Conservation (phyloP, 92 coral and sea anemone species). For the Pocillopora meandrina region DNA sequence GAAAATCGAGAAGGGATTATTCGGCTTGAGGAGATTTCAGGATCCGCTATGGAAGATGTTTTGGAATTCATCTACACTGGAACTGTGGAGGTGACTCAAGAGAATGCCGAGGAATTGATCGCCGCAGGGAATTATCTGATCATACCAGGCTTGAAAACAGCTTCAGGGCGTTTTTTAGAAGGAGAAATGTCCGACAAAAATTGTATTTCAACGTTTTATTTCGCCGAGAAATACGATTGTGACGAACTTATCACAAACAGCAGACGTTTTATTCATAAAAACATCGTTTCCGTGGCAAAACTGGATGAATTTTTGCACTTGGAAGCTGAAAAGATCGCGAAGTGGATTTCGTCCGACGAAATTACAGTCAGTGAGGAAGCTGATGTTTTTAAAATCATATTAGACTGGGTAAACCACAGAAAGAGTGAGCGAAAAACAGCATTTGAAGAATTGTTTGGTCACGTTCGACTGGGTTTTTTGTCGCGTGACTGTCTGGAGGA, state of each 20-base stretch:
- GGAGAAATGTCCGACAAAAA: not conserved
- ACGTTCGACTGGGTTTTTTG: not conserved
- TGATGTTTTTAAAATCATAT: not conserved
- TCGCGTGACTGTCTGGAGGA: constrained; percentile 24
- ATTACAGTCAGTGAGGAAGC: not conserved
- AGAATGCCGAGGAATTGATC: constrained; percentile 2
- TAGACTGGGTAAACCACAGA: constrained; percentile 11
- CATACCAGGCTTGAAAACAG: not conserved
- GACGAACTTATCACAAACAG: not conserved
- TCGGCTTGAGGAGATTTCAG: constrained; percentile 26
- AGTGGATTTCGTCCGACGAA: constrained; percentile 1
- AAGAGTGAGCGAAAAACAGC: constrained; percentile 4
- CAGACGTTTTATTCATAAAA: not conserved
- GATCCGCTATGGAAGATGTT: constrained; percentile 11
- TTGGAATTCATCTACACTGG: constrained; percentile 25
- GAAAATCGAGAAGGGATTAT: constrained; percentile 20
- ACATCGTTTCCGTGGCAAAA: not conserved
- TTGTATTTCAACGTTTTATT: constrained; percentile 5
- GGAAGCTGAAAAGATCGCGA: not conserved
- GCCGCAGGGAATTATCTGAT: constrained; percentile 2
- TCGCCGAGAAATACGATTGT: constrained; percentile 17
- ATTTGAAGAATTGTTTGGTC: constrained; percentile 27
- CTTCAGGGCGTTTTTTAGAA: not conserved
- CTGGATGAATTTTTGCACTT: constrained; percentile 7
- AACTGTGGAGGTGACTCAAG: constrained; percentile 11